A percentile compares a stretch with the other conserved stretches of the same genome.
Conservation (phyloP, 1,140 invertebrate genomes). For the Drosophila carrolli region DNA sequence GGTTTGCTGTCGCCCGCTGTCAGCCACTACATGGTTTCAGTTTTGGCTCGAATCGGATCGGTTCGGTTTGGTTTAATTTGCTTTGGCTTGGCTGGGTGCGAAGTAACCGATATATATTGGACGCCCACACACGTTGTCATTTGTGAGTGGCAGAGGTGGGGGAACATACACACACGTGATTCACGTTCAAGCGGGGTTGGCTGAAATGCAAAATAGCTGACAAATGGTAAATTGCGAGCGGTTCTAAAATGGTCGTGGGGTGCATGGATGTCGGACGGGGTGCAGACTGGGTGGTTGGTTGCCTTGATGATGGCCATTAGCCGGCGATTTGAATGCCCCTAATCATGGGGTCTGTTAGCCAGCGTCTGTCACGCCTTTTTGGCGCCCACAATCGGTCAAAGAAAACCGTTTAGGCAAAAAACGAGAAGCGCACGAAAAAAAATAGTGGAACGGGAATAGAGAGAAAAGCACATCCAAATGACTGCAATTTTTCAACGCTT, state of each 20-base stretch:
- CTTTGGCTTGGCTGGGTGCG: constrained; percentile 14
- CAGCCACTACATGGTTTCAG: constrained; percentile 68
- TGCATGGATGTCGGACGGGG: not conserved
- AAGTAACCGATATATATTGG: constrained; percentile 69
- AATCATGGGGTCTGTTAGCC: constrained; percentile 41
- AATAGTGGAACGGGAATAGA: constrained; percentile 5
- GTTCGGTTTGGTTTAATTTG: not conserved
- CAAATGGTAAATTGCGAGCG: constrained; percentile 53
- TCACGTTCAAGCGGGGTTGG: constrained; percentile 17
- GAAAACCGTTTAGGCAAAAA: constrained; percentile 38
- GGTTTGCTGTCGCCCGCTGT: constrained; percentile 26
- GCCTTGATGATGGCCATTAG: constrained; percentile 42
- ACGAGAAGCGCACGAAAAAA: constrained; percentile 7
- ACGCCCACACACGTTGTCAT: constrained; percentile 75
- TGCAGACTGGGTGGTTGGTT: constrained; percentile 9
- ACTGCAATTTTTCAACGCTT: constrained; percentile 58
- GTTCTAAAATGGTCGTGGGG: constrained; percentile 37
- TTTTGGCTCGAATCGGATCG: constrained; percentile 4
- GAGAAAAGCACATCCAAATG: constrained; percentile 47
- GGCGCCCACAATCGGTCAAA: constrained; percentile 49
- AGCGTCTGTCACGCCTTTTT: constrained; percentile 53
- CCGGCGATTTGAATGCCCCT: constrained; percentile 44
- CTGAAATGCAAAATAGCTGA: constrained; percentile 55
- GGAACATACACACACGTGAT: not conserved
- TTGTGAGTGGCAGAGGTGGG: not conserved